phyloP scores from a whole-genome alignment of 2,888 invertebrate genomes.

The Cenopis cana region DNA sequence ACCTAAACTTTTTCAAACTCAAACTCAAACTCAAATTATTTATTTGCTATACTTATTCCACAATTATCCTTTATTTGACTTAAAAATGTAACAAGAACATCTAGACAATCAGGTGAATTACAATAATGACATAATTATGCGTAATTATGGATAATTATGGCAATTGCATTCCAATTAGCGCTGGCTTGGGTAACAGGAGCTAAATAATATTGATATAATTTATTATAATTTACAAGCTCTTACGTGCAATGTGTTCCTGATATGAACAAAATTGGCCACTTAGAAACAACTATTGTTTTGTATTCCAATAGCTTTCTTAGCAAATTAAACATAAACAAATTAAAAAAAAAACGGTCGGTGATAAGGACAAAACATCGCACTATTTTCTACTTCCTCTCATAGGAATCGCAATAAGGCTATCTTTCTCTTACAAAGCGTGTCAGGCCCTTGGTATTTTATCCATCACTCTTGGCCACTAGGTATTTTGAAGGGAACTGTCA shows the following conservation, averaged over 20 bases:
- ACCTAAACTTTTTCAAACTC: slow-evolving; percentile 2
- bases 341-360: too few species aligned
- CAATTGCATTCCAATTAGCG: slow-evolving; percentile 26
- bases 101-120: slow-evolving; percentile 12
- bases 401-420: too few species aligned
- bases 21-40: slow-evolving; percentile 5
- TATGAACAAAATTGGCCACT: neutral
- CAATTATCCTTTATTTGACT: slow-evolving; percentile 34
- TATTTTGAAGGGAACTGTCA: too few species aligned
- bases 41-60: slow-evolving; percentile 14
- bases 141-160: slow-evolving; percentile 24
- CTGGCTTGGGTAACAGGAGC: neutral
- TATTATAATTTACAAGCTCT: slow-evolving; percentile 20
- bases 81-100: slow-evolving; percentile 15
- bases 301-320: neutral
- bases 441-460: too few species aligned
- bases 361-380: too few species aligned
- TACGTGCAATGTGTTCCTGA: slow-evolving; percentile 7
- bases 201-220: slow-evolving; percentile 34
- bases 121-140: slow-evolving; percentile 37
- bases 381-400: too few species aligned
- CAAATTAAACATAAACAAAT: neutral
- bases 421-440: too few species aligned
- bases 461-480: too few species aligned
- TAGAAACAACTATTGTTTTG: neutral